phyloP scores from a whole-genome alignment of 2,797 vertebrate genomes.

The Muscicapa striata region DNA sequence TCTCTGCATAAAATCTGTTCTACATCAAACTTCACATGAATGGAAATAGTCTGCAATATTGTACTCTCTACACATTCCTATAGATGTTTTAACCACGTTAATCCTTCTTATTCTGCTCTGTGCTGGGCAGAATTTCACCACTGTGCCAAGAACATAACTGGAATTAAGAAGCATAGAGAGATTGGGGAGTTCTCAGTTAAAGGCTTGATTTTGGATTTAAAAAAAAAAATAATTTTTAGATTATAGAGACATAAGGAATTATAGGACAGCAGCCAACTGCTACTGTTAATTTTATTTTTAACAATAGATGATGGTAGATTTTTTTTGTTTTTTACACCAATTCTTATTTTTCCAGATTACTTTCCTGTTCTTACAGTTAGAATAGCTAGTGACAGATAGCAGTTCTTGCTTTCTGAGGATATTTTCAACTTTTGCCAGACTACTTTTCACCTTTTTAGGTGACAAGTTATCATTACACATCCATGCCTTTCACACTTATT shows the following conservation, averaged over 20 bases:
- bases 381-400: neutral
- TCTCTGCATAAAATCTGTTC: neutral
- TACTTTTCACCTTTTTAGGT: neutral
- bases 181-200: neutral
- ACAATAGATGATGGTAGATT: fast-evolving
- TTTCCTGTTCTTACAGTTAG: neutral
- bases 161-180: neutral
- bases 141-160: neutral
- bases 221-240: neutral
- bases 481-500: neutral
- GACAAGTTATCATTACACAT: neutral
- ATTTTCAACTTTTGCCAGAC: neutral
- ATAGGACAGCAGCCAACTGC: neutral
- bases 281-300: neutral
- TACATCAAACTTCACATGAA: neutral
- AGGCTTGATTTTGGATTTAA: neutral
- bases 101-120: neutral
- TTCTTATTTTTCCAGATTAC: neutral
- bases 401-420: neutral
- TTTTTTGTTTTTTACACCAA: neutral
- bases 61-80: neutral
- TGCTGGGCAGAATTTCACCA: neutral
- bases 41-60: neutral
- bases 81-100: neutral
- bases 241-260: neutral